Conservation (phyloP, 2,113 vertebrate species). For the Lipophrys pholis region DNA sequence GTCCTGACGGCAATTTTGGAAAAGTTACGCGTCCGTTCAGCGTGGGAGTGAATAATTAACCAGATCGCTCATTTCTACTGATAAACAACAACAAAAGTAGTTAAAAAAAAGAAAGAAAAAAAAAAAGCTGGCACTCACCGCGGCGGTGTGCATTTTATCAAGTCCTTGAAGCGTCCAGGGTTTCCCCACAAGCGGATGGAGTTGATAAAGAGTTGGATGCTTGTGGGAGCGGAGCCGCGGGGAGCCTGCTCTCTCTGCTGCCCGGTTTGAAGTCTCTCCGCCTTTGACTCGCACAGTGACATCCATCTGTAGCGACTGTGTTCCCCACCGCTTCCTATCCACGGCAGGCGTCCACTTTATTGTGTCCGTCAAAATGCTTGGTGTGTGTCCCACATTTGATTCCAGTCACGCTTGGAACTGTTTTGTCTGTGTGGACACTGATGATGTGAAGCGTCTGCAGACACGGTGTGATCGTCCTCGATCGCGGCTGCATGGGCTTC, state of each 20-base stretch:
- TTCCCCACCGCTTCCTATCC: constrained; percentile 51
- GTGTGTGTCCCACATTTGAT: constrained; percentile 28
- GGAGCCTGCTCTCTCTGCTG: constrained; percentile 40
- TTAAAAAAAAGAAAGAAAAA: background rate
- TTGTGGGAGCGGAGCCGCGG: constrained; percentile 55
- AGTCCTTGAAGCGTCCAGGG: constrained; percentile 22
- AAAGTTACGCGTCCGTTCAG: constrained; percentile 12
- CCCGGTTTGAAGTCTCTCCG: constrained; percentile 54
- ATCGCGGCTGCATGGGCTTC: background rate
- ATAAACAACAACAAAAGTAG: background rate
- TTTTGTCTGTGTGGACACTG: constrained; percentile 5
- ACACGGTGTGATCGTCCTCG: background rate
- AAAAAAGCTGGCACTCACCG: constrained; percentile 40
- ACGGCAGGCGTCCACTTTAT: constrained; percentile 58
- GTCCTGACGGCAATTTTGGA: background rate
- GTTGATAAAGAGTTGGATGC: constrained; percentile 48
- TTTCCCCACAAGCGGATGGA: constrained; percentile 34
- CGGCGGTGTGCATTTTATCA: constrained; percentile 12
- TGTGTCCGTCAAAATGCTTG: constrained; percentile 58
- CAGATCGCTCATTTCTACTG: background rate
- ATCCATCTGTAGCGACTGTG: constrained; percentile 64
- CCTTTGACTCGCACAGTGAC: constrained; percentile 59
- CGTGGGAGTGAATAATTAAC: background rate
- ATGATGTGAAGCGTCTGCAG: background rate
- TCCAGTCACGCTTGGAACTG: constrained; percentile 26